Conservation (phyloP, 2,113 vertebrate species). For the Malurus elegans region DNA sequence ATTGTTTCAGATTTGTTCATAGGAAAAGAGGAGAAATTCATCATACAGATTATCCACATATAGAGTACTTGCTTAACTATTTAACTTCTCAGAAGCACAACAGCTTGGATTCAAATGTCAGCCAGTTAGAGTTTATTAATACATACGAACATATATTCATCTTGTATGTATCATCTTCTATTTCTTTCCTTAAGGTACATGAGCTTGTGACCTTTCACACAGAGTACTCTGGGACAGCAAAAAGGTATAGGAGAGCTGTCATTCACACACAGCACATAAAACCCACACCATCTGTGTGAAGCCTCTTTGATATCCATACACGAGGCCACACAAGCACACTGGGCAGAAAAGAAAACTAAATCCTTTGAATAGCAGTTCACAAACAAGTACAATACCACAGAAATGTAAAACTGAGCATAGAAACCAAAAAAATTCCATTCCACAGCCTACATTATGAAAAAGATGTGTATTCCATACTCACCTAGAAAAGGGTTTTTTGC, state of each 20-base stretch:
- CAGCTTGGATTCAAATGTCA: background rate
- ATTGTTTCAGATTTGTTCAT: background rate
- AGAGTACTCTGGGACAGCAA: background rate
- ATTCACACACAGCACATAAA: background rate
- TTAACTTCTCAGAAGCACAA: background rate
- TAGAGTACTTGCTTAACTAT: background rate
- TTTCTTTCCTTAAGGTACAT: background rate
- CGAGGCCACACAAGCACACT: background rate
- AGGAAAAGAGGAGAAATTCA: background rate
- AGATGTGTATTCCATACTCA: background rate
- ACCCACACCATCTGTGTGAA: background rate
- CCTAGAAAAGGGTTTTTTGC: background rate
- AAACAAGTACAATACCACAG: background rate
- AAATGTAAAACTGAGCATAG: rapidly evolving
- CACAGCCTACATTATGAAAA: background rate
- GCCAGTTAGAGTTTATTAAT: background rate
- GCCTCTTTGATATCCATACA: background rate
- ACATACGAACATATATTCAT: background rate
- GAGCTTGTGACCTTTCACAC: background rate
- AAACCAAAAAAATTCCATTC: background rate
- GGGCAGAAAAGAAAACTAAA: background rate
- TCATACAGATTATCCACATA: background rate
- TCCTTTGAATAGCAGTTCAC: background rate
- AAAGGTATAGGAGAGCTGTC: background rate
- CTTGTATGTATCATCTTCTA: background rate